phyloP scores from a whole-genome alignment of 30 jellyfish, hydroid and myxozoan species.

The Pseudorhiza aurosa region DNA sequence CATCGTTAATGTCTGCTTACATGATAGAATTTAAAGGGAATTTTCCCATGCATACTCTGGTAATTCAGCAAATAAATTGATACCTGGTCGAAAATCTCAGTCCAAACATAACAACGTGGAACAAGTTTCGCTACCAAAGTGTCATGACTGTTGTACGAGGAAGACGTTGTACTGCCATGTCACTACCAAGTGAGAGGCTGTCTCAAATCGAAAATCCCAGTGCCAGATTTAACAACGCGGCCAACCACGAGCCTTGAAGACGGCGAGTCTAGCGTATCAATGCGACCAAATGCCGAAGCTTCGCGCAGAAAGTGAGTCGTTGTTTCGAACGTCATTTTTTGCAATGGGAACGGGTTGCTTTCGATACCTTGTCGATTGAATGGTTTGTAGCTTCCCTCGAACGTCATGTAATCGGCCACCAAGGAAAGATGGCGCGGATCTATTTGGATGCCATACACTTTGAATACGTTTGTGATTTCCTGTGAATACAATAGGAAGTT shows the following conservation, averaged over 20 bases:
- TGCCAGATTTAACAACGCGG: conserved; percentile 86
- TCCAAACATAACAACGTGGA: too few relatives aligned
- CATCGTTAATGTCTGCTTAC: too few relatives aligned
- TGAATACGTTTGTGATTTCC: conserved; percentile 94
- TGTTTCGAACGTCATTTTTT: conserved; percentile 98
- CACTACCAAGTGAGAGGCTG: conserved; percentile 69
- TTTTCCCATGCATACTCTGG: too few relatives aligned
- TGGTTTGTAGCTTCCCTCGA: conserved; percentile 94
- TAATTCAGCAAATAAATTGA: too few relatives aligned
- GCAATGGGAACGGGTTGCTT: conserved; percentile 94
- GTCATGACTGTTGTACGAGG: too few relatives aligned
- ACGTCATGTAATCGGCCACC: conserved; percentile 99
- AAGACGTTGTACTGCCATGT: too few relatives aligned
- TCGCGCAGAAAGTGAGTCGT: conserved; percentile 82
- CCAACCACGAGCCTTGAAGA: conserved; percentile 98
- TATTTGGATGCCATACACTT: conserved; percentile 92
- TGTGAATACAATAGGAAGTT: conserved; percentile 11
- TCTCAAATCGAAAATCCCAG: conserved; percentile 87
- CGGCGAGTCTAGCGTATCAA: conserved; percentile 97
- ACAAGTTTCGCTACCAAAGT: too few relatives aligned
- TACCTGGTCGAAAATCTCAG: too few relatives aligned
- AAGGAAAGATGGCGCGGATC: conserved; percentile 95
- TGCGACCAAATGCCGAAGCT: conserved; percentile 93
- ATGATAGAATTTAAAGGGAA: too few relatives aligned
- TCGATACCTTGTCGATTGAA: conserved; percentile 93